Base-by-base conservation (phyloP, 2,113 vertebrate species). In the Anhinga rufa region DNA sequence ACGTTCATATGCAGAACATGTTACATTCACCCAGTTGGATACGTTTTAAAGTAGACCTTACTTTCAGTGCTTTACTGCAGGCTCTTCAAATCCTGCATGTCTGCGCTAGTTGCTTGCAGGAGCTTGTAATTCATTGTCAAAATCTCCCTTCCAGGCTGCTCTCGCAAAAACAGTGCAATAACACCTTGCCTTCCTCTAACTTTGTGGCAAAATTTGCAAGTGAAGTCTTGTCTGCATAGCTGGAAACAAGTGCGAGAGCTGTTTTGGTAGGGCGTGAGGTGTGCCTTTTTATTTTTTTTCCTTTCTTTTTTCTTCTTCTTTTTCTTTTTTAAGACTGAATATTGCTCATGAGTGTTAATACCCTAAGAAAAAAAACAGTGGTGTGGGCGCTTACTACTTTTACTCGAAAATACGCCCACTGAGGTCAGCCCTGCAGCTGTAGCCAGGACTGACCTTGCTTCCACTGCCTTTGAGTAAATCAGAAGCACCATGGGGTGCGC, bases 51-150 rank as follows among this genome's bases (percentile, higher is more conserved):
- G 86, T 7, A 66, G 55, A 52, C 58, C 29, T 93, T 62, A 21
- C 81, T 81, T 83, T 74, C 54, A 13, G 44, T 48, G 60, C 79
- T 88, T 71, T 29, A 49, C 91, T 46, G 52, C 90, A 92, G 88
- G 64, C 90, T 95, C 83, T 75, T 87, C 74, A 87, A 36, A 75
- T 52, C 54, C 46, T 96, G 40, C 92, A 42, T 57, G 91, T 84
- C 92, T 79, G 83, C 0, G 2, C 97, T 95, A 12, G 95, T 76
- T 82, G 91, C 94, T 96, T 89, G 78, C 88, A 96, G 91, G 83
- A 93, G 88, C 94, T 82, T 93, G 84, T 96, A 95, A 89, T 94
- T 97, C 61, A 66, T 65, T 89, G 92, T 94, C 91, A 95, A 62
- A 95, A 85, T 46, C 70, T 94, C 87, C 80, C 77, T 97, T 76